Percentiles rank a stretch among this genome's conserved stretches.
These are phyloP conservation scores for Rhopalosiphum maidis DNA, from an alignment of 1,140 invertebrate species.

Conservation along the genomic window DNA sequence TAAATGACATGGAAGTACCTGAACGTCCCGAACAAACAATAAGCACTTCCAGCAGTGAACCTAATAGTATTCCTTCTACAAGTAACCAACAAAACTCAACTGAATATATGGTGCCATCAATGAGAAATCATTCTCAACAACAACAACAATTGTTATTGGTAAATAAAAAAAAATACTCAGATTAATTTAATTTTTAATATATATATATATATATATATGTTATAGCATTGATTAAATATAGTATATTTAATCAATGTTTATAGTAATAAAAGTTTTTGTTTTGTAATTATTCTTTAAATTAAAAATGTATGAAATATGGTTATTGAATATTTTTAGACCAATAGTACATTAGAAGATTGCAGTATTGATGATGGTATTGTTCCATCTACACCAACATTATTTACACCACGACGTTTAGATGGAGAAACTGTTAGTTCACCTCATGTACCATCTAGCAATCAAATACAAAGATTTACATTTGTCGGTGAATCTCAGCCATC, in stretches of 20 bases:
- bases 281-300: neutral
- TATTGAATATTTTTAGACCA: constrained; percentile 19
- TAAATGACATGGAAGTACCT: constrained; percentile 49
- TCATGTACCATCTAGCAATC: constrained; percentile 70
- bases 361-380: constrained; percentile 87
- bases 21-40: constrained; percentile 50
- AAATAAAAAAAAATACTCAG: neutral
- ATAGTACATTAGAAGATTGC: constrained; percentile 67
- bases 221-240: too few species aligned
- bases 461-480: constrained; percentile 75
- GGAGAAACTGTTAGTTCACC: constrained; percentile 92
- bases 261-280: neutral
- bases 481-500: constrained; percentile 65
- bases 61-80: neutral
- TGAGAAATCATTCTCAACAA: constrained; percentile 33
- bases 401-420: constrained; percentile 81
- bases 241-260: neutral
- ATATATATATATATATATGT: neutral
- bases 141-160: constrained; percentile 50
- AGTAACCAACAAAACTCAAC: neutral
- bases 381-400: constrained; percentile 87
- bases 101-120: neutral
- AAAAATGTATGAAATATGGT: neutral
- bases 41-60: neutral
- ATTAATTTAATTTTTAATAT: neutral